Percentiles rank a stretch among this genome's conserved stretches.
These are phyloP conservation scores for Nettapus auritus DNA, from an alignment of 2,113 vertebrate species.

Conservation along the genomic window DNA sequence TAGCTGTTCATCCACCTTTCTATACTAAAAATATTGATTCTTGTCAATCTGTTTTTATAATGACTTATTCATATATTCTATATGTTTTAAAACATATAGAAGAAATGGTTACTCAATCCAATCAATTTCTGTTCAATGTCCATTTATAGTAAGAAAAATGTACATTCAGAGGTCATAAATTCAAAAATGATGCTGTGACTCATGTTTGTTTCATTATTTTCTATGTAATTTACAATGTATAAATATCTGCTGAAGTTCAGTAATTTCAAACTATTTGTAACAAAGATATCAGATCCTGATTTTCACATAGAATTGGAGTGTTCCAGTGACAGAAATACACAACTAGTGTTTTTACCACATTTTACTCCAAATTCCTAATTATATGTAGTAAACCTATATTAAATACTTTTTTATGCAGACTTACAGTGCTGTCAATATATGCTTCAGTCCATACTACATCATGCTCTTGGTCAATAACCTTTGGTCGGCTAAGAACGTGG, in stretches of 20 bases:
- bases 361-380: neutral
- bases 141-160: neutral
- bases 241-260: neutral
- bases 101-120: neutral
- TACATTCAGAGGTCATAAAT: neutral
- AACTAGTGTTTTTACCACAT: neutral
- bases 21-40: neutral
- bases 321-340: neutral
- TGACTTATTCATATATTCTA: neutral
- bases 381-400: neutral
- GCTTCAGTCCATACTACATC: slow-evolving; percentile 98
- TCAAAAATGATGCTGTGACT: neutral
- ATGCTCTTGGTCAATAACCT: slow-evolving; percentile 97
- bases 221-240: neutral
- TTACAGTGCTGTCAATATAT: slow-evolving; percentile 97
- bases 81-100: neutral
- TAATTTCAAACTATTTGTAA: neutral
- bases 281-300: neutral
- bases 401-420: slow-evolving; percentile 65
- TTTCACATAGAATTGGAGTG: neutral
- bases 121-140: neutral
- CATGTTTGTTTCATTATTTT: neutral
- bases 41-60: neutral
- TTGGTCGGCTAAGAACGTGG: slow-evolving; percentile 95
- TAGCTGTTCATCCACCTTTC: neutral